These are phyloP conservation scores for Cyrtodaria siliqua DNA, from an alignment of 2,888 invertebrate genomes.

Conservation along the genomic window DNA sequence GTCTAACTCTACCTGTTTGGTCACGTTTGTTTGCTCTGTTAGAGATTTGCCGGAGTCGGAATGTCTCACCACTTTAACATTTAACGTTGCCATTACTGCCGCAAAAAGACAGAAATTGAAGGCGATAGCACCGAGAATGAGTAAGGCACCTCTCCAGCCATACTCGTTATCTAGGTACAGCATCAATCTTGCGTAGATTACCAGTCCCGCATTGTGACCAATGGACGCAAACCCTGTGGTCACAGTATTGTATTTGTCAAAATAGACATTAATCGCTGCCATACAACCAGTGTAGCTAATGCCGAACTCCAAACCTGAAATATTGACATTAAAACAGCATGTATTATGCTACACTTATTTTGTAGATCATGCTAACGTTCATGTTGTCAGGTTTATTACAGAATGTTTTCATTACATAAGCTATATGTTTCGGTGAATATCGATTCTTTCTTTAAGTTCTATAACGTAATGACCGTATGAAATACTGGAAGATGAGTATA, in stretches of 20 bases:
- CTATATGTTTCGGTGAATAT: too few species aligned
- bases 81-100: constrained; percentile 22
- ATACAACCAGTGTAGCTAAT: constrained; percentile 51
- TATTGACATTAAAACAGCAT: too few species aligned
- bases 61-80: background rate
- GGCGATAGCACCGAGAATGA: constrained; percentile 39
- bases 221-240: constrained; percentile 43
- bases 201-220: constrained; percentile 41
- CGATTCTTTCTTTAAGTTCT: too few species aligned
- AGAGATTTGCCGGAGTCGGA: too few species aligned
- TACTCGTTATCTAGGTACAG: constrained; percentile 23
- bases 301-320: constrained; percentile 54
- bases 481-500: too few species aligned
- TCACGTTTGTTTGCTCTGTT: too few species aligned
- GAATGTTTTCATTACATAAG: too few species aligned
- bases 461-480: too few species aligned
- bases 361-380: too few species aligned
- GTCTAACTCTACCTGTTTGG: too few species aligned
- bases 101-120: constrained; percentile 46
- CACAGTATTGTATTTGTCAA: constrained; percentile 53
- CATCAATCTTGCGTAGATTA: constrained; percentile 35
- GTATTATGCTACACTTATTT: too few species aligned
- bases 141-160: constrained; percentile 44
- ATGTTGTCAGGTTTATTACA: too few species aligned
- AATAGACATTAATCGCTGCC: constrained; percentile 42